Conservation (phyloP, 2,797 vertebrate species). For the Crax fasciolata region DNA sequence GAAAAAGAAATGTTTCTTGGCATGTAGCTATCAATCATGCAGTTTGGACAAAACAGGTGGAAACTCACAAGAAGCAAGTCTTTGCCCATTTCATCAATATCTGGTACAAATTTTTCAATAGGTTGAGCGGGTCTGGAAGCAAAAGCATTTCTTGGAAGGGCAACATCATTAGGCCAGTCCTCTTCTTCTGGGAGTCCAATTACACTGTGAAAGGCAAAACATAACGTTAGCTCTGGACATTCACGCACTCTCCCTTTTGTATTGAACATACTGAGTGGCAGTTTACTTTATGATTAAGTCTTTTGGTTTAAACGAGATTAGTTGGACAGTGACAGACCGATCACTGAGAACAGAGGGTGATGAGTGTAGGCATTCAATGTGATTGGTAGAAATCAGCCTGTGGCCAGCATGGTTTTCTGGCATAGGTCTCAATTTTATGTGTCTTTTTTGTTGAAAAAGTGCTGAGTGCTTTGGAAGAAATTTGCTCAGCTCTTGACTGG, state of each 20-base stretch:
- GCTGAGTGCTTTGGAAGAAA: conserved; percentile 40
- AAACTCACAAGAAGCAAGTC: conserved; percentile 92
- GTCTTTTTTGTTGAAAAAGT: conserved; percentile 3
- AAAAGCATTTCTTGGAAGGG: conserved; percentile 95
- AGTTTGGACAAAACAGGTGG: neutral
- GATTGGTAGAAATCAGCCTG: neutral
- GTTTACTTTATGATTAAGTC: neutral
- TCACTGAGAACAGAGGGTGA: neutral
- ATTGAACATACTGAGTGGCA: neutral
- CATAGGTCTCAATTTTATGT: neutral
- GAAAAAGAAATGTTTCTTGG: neutral
- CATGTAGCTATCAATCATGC: neutral
- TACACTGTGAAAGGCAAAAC: conserved; percentile 83
- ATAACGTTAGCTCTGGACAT: neutral
- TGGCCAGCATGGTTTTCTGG: neutral
- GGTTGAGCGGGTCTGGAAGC: conserved; percentile 90
- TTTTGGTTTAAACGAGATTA: neutral
- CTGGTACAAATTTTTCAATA: conserved; percentile 93
- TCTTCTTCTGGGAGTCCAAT: conserved; percentile 95
- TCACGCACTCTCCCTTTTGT: neutral
- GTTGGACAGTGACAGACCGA: neutral
- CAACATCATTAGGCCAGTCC: conserved; percentile 96
- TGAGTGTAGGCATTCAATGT: neutral
- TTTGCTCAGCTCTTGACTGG: conserved; percentile 18
- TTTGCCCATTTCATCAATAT: conserved; percentile 95